These are phyloP conservation scores for Takifugu rubripes DNA, from an alignment of 2,797 vertebrate species.

Conservation along the genomic window DNA sequence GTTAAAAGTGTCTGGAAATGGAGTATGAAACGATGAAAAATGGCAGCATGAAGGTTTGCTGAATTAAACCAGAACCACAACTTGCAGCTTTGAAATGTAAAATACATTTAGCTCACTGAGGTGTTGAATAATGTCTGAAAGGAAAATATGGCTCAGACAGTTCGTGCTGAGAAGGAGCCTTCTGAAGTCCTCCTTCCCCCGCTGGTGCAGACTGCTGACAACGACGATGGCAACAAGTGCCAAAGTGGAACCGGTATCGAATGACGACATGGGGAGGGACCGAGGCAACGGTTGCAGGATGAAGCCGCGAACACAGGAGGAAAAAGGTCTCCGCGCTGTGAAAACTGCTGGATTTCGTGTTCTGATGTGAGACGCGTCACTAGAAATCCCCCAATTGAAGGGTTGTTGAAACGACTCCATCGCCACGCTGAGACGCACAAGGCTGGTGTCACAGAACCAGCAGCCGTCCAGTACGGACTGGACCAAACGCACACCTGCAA, in stretches of 20 bases:
- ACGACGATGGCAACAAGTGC: constrained; percentile 1
- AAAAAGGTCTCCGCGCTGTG: neutral
- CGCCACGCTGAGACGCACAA: constrained; percentile 17
- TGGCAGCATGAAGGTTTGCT: too few species aligned
- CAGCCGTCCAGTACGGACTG: constrained; percentile 15
- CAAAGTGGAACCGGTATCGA: constrained; percentile 12
- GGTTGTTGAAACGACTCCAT: constrained; percentile 43
- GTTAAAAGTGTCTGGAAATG: neutral
- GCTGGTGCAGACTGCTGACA: constrained; percentile 3
- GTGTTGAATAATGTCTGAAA: constrained; percentile 13
- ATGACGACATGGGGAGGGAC: constrained; percentile 9
- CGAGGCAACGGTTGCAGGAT: constrained; percentile 10
- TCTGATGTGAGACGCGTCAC: constrained; percentile 15
- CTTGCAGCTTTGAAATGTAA: neutral
- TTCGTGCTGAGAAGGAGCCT: constrained; percentile 13
- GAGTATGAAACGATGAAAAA: too few species aligned
- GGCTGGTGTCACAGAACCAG: neutral
- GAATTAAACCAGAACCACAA: neutral
- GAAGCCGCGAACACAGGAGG: constrained; percentile 1
- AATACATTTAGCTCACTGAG: neutral
- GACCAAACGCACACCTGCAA: constrained; percentile 41
- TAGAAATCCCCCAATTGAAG: constrained; percentile 32
- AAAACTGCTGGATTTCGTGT: constrained; percentile 4
- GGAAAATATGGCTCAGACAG: constrained; percentile 32
- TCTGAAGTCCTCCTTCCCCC: constrained; percentile 13